Evolutionary conservation across 2,113 vertebrate species (phyloP).

Genomic region (Albula goreensis): DNA sequence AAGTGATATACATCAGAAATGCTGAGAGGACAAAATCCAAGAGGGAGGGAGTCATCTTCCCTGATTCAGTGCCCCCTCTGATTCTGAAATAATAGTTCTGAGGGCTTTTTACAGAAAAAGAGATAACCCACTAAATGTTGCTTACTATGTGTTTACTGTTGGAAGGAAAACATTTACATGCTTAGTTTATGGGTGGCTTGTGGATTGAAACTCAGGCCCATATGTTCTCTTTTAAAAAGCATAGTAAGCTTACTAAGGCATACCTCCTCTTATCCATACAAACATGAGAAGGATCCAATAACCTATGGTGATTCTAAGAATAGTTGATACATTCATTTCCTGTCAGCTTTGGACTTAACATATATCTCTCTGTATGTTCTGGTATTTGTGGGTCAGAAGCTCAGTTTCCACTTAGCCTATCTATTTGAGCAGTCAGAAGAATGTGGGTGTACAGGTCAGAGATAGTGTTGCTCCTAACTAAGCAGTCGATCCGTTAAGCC

Average conservation of each 20-base stretch:
- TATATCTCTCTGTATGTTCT: slow-evolving; percentile 26
- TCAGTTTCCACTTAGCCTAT: slow-evolving; percentile 31
- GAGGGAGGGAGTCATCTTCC: not conserved
- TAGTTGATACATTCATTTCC: slow-evolving; percentile 35
- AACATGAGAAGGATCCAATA: slow-evolving; percentile 41
- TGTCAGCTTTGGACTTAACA: slow-evolving; percentile 21
- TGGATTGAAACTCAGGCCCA: not conserved
- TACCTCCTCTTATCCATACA: slow-evolving; percentile 38
- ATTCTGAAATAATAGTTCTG: not conserved
- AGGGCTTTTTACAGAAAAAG: not conserved
- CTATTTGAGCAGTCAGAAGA: slow-evolving; percentile 29
- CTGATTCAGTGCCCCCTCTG: slow-evolving; percentile 3
- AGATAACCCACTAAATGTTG: not conserved
- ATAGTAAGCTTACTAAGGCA: slow-evolving; percentile 2
- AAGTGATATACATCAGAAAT: not conserved
- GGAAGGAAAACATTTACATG: not conserved
- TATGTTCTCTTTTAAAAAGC: not conserved
- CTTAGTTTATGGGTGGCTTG: not conserved
- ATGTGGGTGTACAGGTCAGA: not conserved
- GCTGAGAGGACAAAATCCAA: slow-evolving; percentile 27
- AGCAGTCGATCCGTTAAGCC: slow-evolving; percentile 66
- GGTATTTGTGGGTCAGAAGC: slow-evolving; percentile 41
- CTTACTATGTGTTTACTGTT: not conserved
- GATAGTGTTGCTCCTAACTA: slow-evolving; percentile 29
- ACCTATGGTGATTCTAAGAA: slow-evolving; percentile 41